Percentiles rank a stretch among this genome's conserved stretches.
These are phyloP conservation scores for Microchrysa polita DNA, from an alignment of 2,888 invertebrate species.

Conservation along the genomic window DNA sequence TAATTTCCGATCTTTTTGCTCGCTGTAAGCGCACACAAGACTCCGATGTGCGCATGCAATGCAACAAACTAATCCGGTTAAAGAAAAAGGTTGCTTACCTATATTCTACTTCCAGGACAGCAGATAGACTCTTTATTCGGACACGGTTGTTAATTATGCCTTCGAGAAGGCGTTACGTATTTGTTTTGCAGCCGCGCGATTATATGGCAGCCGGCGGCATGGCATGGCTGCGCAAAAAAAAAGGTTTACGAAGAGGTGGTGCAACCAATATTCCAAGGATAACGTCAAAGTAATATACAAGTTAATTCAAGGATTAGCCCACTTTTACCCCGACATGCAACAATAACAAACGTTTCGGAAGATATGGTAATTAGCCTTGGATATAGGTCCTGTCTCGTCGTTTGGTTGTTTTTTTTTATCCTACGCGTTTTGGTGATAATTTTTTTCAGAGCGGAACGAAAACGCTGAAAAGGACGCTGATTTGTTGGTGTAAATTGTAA, in stretches of 20 bases:
- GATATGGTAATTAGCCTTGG: slow-evolving; percentile 21
- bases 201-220: background rate
- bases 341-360: background rate
- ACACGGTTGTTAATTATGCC: background rate
- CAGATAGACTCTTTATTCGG: background rate
- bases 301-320: slow-evolving; percentile 40
- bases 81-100: background rate
- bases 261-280: slow-evolving; percentile 8
- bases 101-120: slow-evolving; percentile 15
- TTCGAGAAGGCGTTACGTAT: slow-evolving; percentile 31
- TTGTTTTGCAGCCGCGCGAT: slow-evolving; percentile 34
- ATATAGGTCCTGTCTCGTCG: background rate
- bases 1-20: background rate
- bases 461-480: background rate
- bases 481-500: no score
- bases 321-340: background rate
- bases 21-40: no score
- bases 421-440: slow-evolving; percentile 14
- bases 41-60: no score
- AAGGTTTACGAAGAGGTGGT: background rate
- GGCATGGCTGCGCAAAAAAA: background rate
- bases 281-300: slow-evolving; percentile 18
- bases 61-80: slow-evolving; percentile 17
- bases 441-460: slow-evolving; percentile 29
- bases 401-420: slow-evolving; percentile 17